Evolutionary conservation across 2,797 vertebrate species (phyloP).

Genomic region (Meda fulgida): DNA sequence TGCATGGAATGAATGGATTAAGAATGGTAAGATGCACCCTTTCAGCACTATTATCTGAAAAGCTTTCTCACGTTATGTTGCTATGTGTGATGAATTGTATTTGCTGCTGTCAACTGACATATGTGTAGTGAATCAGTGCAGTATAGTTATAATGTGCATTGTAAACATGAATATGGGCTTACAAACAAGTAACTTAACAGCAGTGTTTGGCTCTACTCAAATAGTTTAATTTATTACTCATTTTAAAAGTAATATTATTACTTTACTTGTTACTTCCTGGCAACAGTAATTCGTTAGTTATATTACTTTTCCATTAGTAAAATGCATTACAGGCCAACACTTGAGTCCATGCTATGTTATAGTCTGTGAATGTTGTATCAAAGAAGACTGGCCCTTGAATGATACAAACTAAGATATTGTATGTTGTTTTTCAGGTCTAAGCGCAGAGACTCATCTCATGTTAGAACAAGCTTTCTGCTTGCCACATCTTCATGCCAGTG

Average conservation of each 20-base stretch:
- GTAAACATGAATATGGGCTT: not conserved
- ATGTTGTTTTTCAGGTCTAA: constrained; percentile 67
- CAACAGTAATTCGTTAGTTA: not conserved
- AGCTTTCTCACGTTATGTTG: not conserved
- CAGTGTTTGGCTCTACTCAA: not conserved
- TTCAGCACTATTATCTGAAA: not conserved
- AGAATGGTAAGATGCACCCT: constrained; percentile 65
- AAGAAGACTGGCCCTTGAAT: not conserved
- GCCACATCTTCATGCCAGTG: constrained; percentile 62
- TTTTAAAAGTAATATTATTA: not conserved
- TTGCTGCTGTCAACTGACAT: not conserved
- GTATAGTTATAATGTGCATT: not conserved
- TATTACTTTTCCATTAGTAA: not conserved
- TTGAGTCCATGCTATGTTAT: not conserved
- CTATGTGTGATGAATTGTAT: not conserved
- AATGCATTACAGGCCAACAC: not conserved
- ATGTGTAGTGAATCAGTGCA: not conserved
- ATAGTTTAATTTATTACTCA: not conserved
- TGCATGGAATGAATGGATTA: constrained; percentile 72
- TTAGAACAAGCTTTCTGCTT: constrained; percentile 72
- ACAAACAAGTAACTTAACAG: not conserved
- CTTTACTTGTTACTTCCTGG: not conserved
- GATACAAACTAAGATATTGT: not conserved
- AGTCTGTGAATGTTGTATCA: not conserved
- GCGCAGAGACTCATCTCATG: constrained; percentile 68